Conservation (phyloP, 2,113 vertebrate species). For the Chroicocephalus ridibundus region DNA sequence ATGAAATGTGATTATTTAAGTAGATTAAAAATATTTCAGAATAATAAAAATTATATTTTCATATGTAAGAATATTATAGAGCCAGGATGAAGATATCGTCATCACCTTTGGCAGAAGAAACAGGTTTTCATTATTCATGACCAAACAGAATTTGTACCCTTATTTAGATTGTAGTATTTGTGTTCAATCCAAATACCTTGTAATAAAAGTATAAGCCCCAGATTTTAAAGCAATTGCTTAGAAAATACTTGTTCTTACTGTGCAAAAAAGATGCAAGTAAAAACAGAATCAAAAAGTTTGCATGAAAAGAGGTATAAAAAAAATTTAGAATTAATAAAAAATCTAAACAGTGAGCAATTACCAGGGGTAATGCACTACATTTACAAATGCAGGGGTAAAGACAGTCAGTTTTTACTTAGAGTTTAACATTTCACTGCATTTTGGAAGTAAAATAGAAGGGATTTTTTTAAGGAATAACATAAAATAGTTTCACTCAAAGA, state of each 20-base stretch:
- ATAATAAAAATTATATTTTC: neutral
- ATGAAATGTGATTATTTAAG: neutral
- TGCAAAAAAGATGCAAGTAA: neutral
- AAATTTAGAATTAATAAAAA: neutral
- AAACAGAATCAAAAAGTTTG: neutral
- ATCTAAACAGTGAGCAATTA: neutral
- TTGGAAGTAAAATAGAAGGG: neutral
- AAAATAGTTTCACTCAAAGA: neutral
- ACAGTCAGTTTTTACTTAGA: neutral
- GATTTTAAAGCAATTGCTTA: neutral
- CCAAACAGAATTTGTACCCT: neutral
- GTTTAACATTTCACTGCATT: neutral
- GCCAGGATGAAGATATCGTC: neutral
- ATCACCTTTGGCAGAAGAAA: neutral
- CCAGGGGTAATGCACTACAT: neutral
- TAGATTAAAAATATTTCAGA: neutral
- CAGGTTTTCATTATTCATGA: neutral
- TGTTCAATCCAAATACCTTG: neutral
- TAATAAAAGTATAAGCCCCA: neutral
- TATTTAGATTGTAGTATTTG: neutral
- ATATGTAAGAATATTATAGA: neutral
- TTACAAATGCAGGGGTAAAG: neutral
- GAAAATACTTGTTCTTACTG: neutral
- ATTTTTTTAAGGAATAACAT: neutral
- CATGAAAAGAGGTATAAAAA: neutral